Conservation (phyloP, 2,888 invertebrate species). For the Chymomyza fuscimana region DNA sequence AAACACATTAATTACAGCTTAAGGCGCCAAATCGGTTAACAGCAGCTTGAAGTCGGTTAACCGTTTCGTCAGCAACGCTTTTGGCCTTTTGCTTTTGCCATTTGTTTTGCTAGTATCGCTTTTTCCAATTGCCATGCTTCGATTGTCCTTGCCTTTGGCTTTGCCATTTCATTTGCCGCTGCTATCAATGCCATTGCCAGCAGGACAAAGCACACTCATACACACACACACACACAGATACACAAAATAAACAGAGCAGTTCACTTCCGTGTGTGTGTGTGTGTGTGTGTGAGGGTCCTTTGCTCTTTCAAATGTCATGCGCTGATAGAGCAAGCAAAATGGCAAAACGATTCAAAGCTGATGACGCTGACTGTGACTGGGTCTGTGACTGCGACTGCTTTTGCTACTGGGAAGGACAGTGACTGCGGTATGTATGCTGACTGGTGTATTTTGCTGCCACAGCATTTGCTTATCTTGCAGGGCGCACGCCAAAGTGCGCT, state of each 20-base stretch:
- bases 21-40: background rate
- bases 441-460: conserved; percentile 35
- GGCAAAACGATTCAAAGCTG: conserved; percentile 53
- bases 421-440: conserved; percentile 41
- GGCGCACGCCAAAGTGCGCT: conserved; percentile 66
- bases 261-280: conserved; percentile 1
- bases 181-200: conserved; percentile 63
- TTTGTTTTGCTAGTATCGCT: conserved; percentile 26
- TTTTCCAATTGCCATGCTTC: conserved; percentile 52
- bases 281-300: conserved; percentile 10
- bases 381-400: background rate
- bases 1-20: background rate
- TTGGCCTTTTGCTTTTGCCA: conserved; percentile 8
- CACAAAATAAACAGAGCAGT: conserved; percentile 23
- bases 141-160: conserved; percentile 30
- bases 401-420: conserved; percentile 21
- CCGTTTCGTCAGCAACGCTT: conserved; percentile 3
- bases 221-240: background rate
- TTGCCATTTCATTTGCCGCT: conserved; percentile 14
- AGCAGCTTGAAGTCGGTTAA: background rate
- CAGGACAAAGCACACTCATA: background rate
- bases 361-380: background rate
- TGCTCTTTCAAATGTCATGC: conserved; percentile 66
- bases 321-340: conserved; percentile 69
- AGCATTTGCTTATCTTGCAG: conserved; percentile 65